Evolutionary conservation across 2,797 vertebrate genomes (phyloP), one percentile per base, ranked within the genome.

Genomic region (Tragopan temminckii): DNA sequence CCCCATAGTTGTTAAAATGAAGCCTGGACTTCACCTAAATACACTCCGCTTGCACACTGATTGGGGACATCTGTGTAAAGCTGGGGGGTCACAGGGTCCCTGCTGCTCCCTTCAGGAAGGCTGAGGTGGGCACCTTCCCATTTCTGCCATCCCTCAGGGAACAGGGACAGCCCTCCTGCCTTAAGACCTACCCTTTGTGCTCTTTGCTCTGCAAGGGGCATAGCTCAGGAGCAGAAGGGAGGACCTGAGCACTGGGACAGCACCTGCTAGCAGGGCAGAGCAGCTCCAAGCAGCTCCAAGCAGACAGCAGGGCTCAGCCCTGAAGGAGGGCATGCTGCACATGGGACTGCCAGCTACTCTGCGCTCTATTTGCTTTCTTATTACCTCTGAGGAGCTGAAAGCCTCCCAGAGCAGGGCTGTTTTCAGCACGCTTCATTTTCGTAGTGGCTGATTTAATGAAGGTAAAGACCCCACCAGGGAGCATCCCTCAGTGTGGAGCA

Each of bases 331-430:
- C 43, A 55, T 40, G n/a, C 50, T 45, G 15, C 18, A 2, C n/a
- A 5, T 0, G 31, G 38, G 7, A 43, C 20, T 24, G 23, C 85
- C 29, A 46, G 33, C 76, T 85, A 62, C 46, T 69, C 53, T 38
- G 35, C 40, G 45, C 36, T 66, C 16, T 43, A 31, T 85, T 76
- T 61, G 29, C 27, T n/a, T 33, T 70, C 57, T 53, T 48, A 43
- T 70, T n/a, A 45, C 20, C 61, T 50, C 35, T 2, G 15, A 48
- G 69, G 52, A 80, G 57, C 42, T 27, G 42, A 85, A 68, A 80
- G 43, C 43, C 59, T 93, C 86, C 55, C 84, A 45, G 69, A 92
- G 76, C 62, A 85, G 67, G 59, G 84, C 77, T 89, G 92, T 92
- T 93, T 93, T 75, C 79, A 50, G 46, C 48, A 64, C 36, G 8